phyloP scores from a whole-genome alignment of 2,797 vertebrate species.

The Mionectes olivaceus region DNA sequence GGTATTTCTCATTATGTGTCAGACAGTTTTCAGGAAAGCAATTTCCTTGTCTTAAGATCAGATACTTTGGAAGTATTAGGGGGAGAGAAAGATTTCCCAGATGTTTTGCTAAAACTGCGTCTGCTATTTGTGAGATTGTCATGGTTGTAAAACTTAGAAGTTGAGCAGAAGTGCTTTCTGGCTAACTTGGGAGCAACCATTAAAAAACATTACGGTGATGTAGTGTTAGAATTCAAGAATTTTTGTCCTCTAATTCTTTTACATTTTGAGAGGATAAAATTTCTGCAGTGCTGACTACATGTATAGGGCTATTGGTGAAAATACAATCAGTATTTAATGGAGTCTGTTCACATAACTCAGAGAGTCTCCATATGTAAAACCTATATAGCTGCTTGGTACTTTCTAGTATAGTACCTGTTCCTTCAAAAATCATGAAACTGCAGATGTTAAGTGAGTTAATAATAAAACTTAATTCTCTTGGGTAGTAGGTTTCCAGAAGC shows the following conservation, averaged over 20 bases:
- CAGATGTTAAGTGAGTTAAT: slow-evolving; percentile 33
- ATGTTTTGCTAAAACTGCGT: background rate
- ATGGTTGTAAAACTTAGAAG: background rate
- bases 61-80: background rate
- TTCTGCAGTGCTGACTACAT: background rate
- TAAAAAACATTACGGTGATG: background rate
- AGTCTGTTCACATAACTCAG: background rate
- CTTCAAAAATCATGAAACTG: slow-evolving; percentile 34
- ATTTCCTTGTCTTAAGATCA: background rate
- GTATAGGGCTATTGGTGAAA: background rate
- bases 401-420: background rate
- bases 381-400: background rate
- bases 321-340: background rate
- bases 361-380: background rate
- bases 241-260: background rate
- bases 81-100: background rate
- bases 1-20: background rate
- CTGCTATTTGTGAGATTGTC: background rate
- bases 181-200: background rate
- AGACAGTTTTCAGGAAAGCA: background rate
- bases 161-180: background rate
- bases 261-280: background rate
- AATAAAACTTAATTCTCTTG: background rate
- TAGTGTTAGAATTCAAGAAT: background rate
- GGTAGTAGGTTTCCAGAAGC: background rate